Evolutionary conservation across 2,113 vertebrate species (phyloP).

Genomic region (Spheniscus mendiculus): DNA sequence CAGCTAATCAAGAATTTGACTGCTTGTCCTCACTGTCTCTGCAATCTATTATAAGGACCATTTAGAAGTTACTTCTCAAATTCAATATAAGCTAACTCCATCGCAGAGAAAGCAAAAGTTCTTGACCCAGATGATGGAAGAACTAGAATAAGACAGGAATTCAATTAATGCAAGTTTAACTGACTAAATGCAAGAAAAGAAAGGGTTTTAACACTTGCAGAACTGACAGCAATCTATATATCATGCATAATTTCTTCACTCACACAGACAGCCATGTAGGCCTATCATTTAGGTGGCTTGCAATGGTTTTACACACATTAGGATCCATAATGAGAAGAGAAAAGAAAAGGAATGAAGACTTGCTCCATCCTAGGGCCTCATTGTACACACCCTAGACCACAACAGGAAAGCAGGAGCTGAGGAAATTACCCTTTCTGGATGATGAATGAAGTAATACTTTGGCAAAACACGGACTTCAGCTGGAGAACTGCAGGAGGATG

Average conservation of each 20-base stretch:
- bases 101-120: neutral
- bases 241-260: neutral
- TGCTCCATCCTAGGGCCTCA: neutral
- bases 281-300: neutral
- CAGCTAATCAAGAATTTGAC: slow-evolving; percentile 30
- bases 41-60: neutral
- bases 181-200: neutral
- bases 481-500: neutral
- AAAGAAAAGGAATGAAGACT: neutral
- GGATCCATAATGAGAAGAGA: neutral
- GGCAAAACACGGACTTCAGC: neutral
- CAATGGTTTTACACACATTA: neutral
- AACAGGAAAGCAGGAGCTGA: neutral
- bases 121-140: neutral
- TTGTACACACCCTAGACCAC: neutral
- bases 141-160: slow-evolving; percentile 5
- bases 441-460: neutral
- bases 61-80: slow-evolving; percentile 15
- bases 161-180: neutral
- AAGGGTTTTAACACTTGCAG: neutral
- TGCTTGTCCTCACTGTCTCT: neutral
- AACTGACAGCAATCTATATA: neutral
- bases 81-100: neutral
- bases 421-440: neutral
- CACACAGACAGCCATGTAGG: neutral